These are phyloP conservation scores for Poecile montanus DNA, from an alignment of 2,797 vertebrate genomes.

Conservation along the genomic window DNA sequence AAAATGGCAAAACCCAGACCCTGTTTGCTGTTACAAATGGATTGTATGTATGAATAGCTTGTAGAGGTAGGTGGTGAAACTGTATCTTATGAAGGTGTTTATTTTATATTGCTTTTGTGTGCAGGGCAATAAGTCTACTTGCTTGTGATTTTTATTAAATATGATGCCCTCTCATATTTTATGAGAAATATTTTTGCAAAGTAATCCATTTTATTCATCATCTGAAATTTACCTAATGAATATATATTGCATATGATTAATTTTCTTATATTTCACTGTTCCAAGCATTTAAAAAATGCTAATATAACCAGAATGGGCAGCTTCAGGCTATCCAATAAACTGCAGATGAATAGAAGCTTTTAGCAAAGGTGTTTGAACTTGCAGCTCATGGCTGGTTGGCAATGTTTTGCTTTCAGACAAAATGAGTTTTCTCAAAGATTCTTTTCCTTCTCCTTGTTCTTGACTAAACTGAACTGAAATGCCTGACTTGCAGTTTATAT, in stretches of 20 bases:
- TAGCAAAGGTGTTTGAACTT: conserved; percentile 25
- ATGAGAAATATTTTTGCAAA: conserved; percentile 43
- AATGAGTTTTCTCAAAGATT: not conserved
- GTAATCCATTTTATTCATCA: not conserved
- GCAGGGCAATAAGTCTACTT: conserved; percentile 15
- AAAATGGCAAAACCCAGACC: not conserved
- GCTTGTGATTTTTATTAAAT: conserved; percentile 59
- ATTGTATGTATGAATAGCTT: conserved; percentile 8
- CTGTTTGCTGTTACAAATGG: conserved; percentile 29
- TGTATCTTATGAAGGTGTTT: conserved; percentile 37
- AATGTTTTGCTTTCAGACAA: conserved; percentile 5
- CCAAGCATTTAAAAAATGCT: not conserved
- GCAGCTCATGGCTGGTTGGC: not conserved
- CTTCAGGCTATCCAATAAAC: conserved; percentile 25
- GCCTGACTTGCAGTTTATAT: not conserved
- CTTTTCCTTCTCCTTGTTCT: not conserved
- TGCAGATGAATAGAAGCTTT: conserved; percentile 60
- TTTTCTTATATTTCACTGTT: conserved; percentile 10
- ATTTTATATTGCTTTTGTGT: conserved; percentile 36
- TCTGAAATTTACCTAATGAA: conserved; percentile 45
- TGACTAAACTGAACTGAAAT: not conserved
- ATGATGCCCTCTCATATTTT: conserved; percentile 27
- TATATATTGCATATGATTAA: conserved; percentile 51
- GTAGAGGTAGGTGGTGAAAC: conserved; percentile 30
- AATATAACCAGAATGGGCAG: not conserved